Conservation (phyloP, 1,140 invertebrate genomes). For the Tribolium madens region DNA sequence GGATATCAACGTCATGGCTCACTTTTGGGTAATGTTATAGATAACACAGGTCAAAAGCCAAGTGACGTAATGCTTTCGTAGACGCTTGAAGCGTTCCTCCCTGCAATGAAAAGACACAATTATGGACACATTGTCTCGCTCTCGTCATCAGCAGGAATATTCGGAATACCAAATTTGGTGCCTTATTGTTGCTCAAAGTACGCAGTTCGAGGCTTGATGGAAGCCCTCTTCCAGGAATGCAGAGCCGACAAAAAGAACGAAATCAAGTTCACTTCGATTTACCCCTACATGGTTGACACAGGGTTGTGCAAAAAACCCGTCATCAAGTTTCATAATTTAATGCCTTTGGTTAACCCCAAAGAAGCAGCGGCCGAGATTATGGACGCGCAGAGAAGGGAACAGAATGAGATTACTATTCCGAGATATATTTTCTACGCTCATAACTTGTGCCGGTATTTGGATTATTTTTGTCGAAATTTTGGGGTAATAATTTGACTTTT, state of each 20-base stretch:
- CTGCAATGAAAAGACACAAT: conserved; percentile 82
- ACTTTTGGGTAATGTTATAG: conserved; percentile 83
- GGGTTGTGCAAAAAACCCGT: conserved; percentile 85
- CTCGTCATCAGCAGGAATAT: conserved; percentile 84
- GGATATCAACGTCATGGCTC: conserved; percentile 83
- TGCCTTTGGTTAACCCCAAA: conserved; percentile 74
- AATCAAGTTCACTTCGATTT: conserved; percentile 84
- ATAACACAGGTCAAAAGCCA: not conserved
- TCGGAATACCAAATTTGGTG: conserved; percentile 81
- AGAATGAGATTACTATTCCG: conserved; percentile 8
- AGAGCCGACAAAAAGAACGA: conserved; percentile 69
- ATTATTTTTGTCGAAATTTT: not conserved
- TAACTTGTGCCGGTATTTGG: not conserved
- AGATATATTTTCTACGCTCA: not conserved
- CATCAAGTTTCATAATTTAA: conserved; percentile 76
- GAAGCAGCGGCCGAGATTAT: conserved; percentile 74
- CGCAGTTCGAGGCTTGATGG: conserved; percentile 83
- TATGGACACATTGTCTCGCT: conserved; percentile 87
- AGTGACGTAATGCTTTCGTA: conserved; percentile 40
- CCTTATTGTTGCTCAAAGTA: conserved; percentile 89
- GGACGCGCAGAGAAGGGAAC: conserved; percentile 54
- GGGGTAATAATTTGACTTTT: not conserved
- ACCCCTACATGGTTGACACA: conserved; percentile 87
- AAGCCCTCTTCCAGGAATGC: conserved; percentile 79
- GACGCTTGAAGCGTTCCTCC: conserved; percentile 77